Evolutionary conservation across 2,113 vertebrate genomes (phyloP), one percentile per base, ranked within the genome.

Genomic region (Elephas maximus): DNA sequence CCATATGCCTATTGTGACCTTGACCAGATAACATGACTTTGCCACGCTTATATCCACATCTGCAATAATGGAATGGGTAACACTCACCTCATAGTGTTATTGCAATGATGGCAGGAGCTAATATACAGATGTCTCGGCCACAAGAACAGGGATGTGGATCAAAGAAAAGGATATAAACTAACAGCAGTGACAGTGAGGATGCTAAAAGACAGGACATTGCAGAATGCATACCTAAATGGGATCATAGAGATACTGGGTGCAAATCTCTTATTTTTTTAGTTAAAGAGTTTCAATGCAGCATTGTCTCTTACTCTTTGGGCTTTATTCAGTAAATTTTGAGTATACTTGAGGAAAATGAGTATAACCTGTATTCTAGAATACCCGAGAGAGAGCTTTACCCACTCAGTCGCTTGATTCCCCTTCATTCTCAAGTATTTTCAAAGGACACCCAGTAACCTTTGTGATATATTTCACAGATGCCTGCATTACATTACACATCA

Each of bases 361-460:
- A 48, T 53, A 87, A 63, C 37, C 26, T 2, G n/a, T 93, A 24
- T 4, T 8, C 62, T 67, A 73, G 18, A 37, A 15, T 79, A 71
- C 0, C 12, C 91, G 62, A 53, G 12, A 3, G 18, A 57, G 10
- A 30, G 23, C 62, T 93, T 17, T 92, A 30, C 85, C 71, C 4
- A 89, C 2, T 8, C 30, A 6, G 28, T 9, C 1, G 1, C 44
- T 14, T 0, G 62, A 6, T 84, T 92, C 41, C 45, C 53, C 4
- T 88, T 94, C 6, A 26, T 71, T 62, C 23, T 51, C 33, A 87
- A 18, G 1, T 95, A 53, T 51, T 93, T 95, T 76, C 71, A 86
- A 82, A 92, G 11, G 23, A 28, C 1, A 69, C 0, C 8, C 2
- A 0, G 20, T 71, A 85, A 83, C 8, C 7, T 33, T 41, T 89